Base-by-base conservation (phyloP, 2,113 vertebrate genomes). In the Callospermophilus lateralis region DNA sequence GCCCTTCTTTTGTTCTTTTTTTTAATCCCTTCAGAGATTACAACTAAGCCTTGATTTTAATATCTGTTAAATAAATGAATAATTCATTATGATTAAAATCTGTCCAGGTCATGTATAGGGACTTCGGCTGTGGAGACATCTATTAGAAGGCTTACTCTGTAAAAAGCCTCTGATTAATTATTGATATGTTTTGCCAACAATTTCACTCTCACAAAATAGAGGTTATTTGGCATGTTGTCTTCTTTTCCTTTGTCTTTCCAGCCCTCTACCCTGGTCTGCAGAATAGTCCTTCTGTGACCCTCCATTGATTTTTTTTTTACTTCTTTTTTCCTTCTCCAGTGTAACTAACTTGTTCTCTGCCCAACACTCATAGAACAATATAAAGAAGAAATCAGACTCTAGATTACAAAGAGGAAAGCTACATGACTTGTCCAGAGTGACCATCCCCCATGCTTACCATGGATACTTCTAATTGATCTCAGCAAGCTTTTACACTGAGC, bases 91-190 rank as follows among this genome's bases (percentile, higher is more conserved):
- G n/a, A 93, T 55, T 93, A 96, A 94, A 96, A 95, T 84, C 87
- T 95, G 72, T 68, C 61, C 37, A 70, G 84, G 61, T 96, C 74
- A 78, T 80, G 48, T 84, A 26, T 32, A 85, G 6, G 6, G 15
- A 84, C 37, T 76, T 86, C 9, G 73, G 42, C 89, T 92, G 87
- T 22, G 81, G 65, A 90, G 65, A n/a, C 89, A 86, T 34, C 93
- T 94, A 73, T 89, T 92, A 94, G 72, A 83, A 84, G 81, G 12
- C 80, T 84, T 94, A 72, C 12, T 94, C 78, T 95, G 88, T 92
- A 92, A 96, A 98, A 90, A 84, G 70, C 51, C 32, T 65, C 80
- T 95, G 20, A 76, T 96, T 86, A 97, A 98, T 95, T 94, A 97
- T 90, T 92, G 19, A 96, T 74, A 58, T 2, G 20, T 58, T 37